Percentiles rank a stretch among this genome's conserved stretches.
Conservation (phyloP, 2,797 vertebrate genomes). For the Notolepis coatsorum region DNA sequence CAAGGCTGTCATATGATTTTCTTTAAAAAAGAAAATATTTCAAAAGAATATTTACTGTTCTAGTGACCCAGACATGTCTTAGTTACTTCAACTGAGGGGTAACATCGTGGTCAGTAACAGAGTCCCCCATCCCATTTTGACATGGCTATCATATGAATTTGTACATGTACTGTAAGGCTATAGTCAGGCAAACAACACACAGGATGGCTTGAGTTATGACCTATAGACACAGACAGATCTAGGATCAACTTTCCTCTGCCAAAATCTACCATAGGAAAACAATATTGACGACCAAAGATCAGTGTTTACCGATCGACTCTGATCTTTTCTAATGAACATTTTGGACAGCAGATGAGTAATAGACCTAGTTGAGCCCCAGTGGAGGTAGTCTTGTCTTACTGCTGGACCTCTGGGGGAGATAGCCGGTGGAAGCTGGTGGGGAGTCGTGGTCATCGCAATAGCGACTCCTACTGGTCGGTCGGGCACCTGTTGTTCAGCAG, state of each 20-base stretch:
- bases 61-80: slow-evolving; percentile 59
- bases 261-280: slow-evolving; percentile 18
- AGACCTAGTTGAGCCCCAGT: slow-evolving; percentile 40
- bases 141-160: slow-evolving; percentile 61
- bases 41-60: slow-evolving; percentile 81
- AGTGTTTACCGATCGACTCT: slow-evolving; percentile 51
- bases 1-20: no score
- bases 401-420: no score
- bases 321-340: slow-evolving; percentile 25
- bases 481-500: no score
- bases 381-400: slow-evolving; percentile 59
- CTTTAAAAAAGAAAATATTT: no score
- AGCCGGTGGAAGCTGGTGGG: no score
- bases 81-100: slow-evolving; percentile 57
- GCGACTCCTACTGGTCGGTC: no score
- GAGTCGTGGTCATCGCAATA: no score
- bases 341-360: slow-evolving; percentile 44
- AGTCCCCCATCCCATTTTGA: slow-evolving; percentile 44
- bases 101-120: slow-evolving; percentile 36
- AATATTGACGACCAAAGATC: slow-evolving; percentile 48
- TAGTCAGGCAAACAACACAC: slow-evolving; percentile 55
- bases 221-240: slow-evolving; percentile 55
- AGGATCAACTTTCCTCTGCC: slow-evolving; percentile 15
- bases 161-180: slow-evolving; percentile 38
- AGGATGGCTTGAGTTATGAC: slow-evolving; percentile 48